phyloP scores from a whole-genome alignment of 92 coral and sea anemone species.

The Galaxea fascicularis region DNA sequence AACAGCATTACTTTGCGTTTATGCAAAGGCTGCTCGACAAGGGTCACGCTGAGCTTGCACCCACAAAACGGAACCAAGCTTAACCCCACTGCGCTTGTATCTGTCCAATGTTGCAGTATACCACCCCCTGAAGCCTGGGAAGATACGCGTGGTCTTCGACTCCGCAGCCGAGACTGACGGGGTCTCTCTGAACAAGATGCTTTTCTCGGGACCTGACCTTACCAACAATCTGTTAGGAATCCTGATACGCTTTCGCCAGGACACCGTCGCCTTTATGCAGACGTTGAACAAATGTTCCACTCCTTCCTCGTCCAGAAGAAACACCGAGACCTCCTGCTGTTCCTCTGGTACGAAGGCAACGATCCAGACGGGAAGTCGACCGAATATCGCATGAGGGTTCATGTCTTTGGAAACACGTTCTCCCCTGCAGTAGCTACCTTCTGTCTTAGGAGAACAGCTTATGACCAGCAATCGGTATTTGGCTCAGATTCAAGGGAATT shows the following conservation, averaged over 20 bases:
- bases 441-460: slow-evolving; percentile 33
- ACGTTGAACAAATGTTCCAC: slow-evolving; percentile 58
- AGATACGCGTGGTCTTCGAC: background rate
- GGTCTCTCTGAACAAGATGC: slow-evolving; percentile 18
- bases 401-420: slow-evolving; percentile 38
- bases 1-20: slow-evolving; percentile 28
- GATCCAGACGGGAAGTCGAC: slow-evolving; percentile 12
- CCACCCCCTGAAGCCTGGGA: background rate
- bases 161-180: slow-evolving; percentile 42
- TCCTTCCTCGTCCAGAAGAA: slow-evolving; percentile 1
- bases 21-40: slow-evolving; percentile 28
- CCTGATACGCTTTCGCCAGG: slow-evolving; percentile 47
- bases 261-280: slow-evolving; percentile 42
- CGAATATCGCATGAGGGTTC: slow-evolving; percentile 44
- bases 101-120: slow-evolving; percentile 47
- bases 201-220: slow-evolving; percentile 46
- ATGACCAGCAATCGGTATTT: slow-evolving; percentile 5
- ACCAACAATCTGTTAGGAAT: slow-evolving; percentile 23
- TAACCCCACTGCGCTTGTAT: background rate
- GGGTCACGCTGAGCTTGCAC: slow-evolving; percentile 21
- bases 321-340: slow-evolving; percentile 35
- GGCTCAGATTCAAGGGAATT: slow-evolving; percentile 20
- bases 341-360: slow-evolving; percentile 41
- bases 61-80: background rate
- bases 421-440: slow-evolving; percentile 40